Percentiles rank a stretch among this genome's conserved stretches.
Conservation (phyloP, 2,888 invertebrate genomes). For the Pimpla rufipes region DNA sequence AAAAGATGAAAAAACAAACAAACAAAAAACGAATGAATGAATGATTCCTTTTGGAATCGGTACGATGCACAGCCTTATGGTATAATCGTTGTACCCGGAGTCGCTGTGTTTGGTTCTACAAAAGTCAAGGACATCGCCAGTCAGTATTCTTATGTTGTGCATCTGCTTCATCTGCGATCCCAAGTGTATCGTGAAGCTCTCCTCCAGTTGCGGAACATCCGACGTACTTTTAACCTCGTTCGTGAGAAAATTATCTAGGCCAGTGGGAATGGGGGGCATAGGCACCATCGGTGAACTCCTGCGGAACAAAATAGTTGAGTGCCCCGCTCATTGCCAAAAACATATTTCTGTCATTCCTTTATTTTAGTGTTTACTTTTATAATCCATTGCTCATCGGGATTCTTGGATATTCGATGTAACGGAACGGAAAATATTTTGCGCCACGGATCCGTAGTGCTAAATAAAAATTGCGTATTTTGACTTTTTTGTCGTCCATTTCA, state of each 20-base stretch:
- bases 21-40: background rate
- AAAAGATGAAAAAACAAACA: conserved; percentile 45
- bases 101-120: conserved; percentile 88
- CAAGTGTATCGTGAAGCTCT: conserved; percentile 98
- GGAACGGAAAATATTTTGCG: too few relatives aligned
- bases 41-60: background rate
- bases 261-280: conserved; percentile 81
- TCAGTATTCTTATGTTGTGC: conserved; percentile 97
- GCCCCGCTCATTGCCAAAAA: too few relatives aligned
- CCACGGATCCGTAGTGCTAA: too few relatives aligned
- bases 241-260: conserved; percentile 78
- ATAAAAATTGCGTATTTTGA: too few relatives aligned
- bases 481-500: too few relatives aligned
- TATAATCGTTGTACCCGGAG: conserved; percentile 75
- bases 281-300: conserved; percentile 86
- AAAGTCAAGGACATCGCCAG: conserved; percentile 93
- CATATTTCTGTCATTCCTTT: too few relatives aligned
- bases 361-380: too few relatives aligned
- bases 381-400: too few relatives aligned
- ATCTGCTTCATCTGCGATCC: conserved; percentile 99
- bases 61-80: background rate
- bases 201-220: conserved; percentile 89
- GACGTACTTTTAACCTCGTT: conserved; percentile 79
- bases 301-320: conserved; percentile 58
- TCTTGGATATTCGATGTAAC: too few relatives aligned